A percentile compares a stretch with the other conserved stretches of the same genome.
Evolutionary conservation across 2,113 vertebrate genomes (phyloP).

Genomic region (Xyrauchen texanus): DNA sequence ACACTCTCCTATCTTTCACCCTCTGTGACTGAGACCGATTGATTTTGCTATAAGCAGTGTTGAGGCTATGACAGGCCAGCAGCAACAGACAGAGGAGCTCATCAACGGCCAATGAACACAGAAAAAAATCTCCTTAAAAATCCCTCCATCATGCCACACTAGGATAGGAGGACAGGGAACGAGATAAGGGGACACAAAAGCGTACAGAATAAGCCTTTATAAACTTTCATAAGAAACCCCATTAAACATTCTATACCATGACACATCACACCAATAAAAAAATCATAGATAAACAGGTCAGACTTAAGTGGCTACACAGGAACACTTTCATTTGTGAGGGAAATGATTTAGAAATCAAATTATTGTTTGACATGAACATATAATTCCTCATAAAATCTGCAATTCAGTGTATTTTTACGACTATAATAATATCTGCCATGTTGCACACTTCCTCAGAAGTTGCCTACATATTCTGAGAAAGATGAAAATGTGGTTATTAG

Average conservation of each 20-base stretch:
- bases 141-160: slow-evolving; percentile 15
- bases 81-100: slow-evolving; percentile 79
- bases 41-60: slow-evolving; percentile 82
- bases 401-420: slow-evolving; percentile 3
- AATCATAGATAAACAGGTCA: too few relatives aligned
- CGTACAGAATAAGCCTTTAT: not conserved
- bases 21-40: slow-evolving; percentile 67
- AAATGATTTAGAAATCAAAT: slow-evolving; percentile 18
- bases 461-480: not conserved
- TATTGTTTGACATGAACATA: not conserved
- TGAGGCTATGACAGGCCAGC: slow-evolving; percentile 79
- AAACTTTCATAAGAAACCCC: slow-evolving; percentile 26
- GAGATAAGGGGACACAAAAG: not conserved
- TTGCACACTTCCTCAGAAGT: not conserved
- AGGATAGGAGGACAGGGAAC: not conserved
- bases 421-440: slow-evolving; percentile 40
- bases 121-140: slow-evolving; percentile 37
- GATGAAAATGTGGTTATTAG: not conserved
- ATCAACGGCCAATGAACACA: slow-evolving; percentile 78
- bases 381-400: slow-evolving; percentile 20
- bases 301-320: too few relatives aligned
- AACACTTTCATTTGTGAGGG: not conserved
- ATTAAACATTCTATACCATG: slow-evolving; percentile 10
- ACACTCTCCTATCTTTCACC: slow-evolving; percentile 41
- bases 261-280: not conserved